These are phyloP conservation scores for Oreochromis spilurus DNA, from an alignment of 2,113 vertebrate genomes.

Conservation along the genomic window DNA sequence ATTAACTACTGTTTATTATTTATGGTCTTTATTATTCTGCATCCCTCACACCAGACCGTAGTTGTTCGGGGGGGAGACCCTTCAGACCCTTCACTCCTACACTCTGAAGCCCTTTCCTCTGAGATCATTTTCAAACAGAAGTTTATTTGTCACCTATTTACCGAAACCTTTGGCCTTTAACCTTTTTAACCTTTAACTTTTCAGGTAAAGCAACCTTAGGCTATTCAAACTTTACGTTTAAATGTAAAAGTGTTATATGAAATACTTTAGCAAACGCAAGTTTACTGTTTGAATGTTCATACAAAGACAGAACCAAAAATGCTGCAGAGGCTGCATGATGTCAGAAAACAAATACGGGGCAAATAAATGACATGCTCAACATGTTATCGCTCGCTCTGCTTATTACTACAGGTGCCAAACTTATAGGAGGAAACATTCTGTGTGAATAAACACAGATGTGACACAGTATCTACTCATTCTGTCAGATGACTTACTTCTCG, in stretches of 20 bases:
- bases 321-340: neutral
- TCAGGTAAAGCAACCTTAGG: neutral
- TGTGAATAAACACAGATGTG: neutral
- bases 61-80: neutral
- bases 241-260: neutral
- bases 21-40: neutral
- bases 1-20: neutral
- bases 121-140: neutral
- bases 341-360: neutral
- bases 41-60: neutral
- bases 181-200: neutral
- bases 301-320: neutral
- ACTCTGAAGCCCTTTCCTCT: neutral
- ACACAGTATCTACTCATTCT: neutral
- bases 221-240: neutral
- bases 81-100: neutral
- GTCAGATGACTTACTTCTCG: slow-evolving; percentile 81
- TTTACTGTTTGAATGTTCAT: neutral
- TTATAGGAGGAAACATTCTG: neutral
- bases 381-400: neutral
- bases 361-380: neutral
- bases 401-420: neutral
- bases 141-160: neutral
- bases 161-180: neutral
- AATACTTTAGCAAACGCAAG: neutral